Conservation (phyloP, 2,888 invertebrate species). For the Miltochrista miniata region DNA sequence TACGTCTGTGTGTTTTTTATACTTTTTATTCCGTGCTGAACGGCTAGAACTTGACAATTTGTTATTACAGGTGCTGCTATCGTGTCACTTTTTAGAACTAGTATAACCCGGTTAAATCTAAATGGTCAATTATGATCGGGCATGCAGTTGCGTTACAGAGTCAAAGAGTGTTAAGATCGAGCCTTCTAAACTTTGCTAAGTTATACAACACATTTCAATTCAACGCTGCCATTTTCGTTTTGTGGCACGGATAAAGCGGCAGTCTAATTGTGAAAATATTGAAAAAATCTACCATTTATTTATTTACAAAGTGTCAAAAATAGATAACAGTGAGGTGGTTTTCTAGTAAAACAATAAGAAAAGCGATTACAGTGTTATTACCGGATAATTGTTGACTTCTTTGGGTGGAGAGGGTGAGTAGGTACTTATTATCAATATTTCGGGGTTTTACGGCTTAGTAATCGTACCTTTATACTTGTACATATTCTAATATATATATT, state of each 20-base stretch:
- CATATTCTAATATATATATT: constrained; percentile 11
- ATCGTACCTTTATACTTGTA: constrained; percentile 19
- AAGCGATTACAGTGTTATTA: constrained; percentile 50
- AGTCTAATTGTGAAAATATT: constrained; percentile 60
- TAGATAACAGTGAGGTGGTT: constrained; percentile 51
- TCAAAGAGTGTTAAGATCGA: constrained; percentile 34
- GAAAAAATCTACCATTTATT: constrained; percentile 50
- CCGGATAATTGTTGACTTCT: constrained; percentile 68
- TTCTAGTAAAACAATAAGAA: constrained; percentile 42
- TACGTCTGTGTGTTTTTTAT: no score
- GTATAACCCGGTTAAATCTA: constrained; percentile 34
- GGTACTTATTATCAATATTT: constrained; percentile 59
- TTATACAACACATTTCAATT: constrained; percentile 53
- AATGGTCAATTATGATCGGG: constrained; percentile 12
- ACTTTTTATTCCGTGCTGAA: no score
- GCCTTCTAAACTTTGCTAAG: constrained; percentile 30
- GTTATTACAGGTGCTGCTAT: constrained; percentile 16
- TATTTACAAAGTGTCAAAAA: constrained; percentile 50
- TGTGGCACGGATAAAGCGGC: constrained; percentile 77
- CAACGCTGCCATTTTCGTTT: constrained; percentile 83
- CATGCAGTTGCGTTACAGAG: constrained; percentile 5
- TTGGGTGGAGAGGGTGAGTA: constrained; percentile 77
- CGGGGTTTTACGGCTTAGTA: constrained; percentile 43
- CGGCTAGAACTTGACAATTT: constrained; percentile 1
- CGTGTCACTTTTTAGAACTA: constrained; percentile 23